Conservation (phyloP, 2,113 vertebrate genomes). For the Laticauda colubrina region DNA sequence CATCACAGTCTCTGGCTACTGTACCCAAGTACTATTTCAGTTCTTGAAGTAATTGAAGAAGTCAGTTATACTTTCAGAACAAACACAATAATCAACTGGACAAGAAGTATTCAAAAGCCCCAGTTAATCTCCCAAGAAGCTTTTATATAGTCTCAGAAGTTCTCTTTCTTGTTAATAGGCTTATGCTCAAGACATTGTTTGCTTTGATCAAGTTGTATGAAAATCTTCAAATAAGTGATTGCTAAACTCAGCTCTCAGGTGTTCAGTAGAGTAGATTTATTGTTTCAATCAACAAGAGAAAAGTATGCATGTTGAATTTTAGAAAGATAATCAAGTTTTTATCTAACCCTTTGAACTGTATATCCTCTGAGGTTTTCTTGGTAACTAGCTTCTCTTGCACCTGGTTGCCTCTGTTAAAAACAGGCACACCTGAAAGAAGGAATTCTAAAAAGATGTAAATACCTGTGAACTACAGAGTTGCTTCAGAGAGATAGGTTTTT, state of each 20-base stretch:
- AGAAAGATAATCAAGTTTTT: background rate
- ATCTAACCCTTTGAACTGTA: background rate
- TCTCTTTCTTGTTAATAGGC: background rate
- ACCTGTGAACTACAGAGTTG: background rate
- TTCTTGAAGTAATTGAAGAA: background rate
- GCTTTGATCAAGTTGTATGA: background rate
- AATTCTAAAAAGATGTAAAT: background rate
- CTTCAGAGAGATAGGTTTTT: background rate
- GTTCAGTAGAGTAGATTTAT: background rate
- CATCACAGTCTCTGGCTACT: background rate
- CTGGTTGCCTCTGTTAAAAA: background rate
- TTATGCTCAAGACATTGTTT: background rate
- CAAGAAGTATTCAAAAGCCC: background rate
- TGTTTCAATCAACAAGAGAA: background rate
- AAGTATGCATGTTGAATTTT: background rate
- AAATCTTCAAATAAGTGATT: background rate
- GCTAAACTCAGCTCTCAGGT: background rate
- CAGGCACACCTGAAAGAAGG: background rate
- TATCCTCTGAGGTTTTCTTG: background rate
- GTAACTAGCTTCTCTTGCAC: background rate
- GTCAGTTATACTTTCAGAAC: background rate
- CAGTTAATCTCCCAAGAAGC: background rate
- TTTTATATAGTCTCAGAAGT: background rate
- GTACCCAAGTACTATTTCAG: background rate
- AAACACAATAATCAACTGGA: background rate